Evolutionary conservation across 2,888 invertebrate species (phyloP).

Genomic region (Lasioglossum zephyrum): DNA sequence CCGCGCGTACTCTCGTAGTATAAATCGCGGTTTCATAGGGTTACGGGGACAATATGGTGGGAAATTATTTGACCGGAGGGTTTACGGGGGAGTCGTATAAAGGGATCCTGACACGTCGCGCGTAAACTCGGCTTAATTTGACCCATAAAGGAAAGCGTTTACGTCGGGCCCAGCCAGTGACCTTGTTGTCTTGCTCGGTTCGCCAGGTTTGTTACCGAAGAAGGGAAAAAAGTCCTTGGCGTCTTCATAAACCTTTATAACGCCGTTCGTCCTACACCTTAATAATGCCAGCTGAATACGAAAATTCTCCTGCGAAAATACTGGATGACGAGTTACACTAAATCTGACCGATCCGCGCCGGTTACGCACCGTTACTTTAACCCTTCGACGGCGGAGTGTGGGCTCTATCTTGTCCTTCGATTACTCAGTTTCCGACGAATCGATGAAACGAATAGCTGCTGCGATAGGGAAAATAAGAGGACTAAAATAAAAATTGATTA

Average conservation of each 20-base stretch:
- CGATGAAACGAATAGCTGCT: too few relatives aligned
- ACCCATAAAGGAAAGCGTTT: constrained; percentile 70
- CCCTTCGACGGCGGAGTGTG: too few relatives aligned
- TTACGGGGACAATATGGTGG: constrained; percentile 63
- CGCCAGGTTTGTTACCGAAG: background rate
- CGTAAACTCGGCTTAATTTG: constrained; percentile 73
- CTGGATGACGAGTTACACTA: background rate
- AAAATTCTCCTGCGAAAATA: background rate
- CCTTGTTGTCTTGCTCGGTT: constrained; percentile 23
- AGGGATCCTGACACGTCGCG: constrained; percentile 70
- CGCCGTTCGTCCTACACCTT: background rate
- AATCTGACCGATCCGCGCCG: background rate
- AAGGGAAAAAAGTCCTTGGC: constrained; percentile 4
- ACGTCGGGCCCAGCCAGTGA: constrained; percentile 36
- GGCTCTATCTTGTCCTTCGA: too few relatives aligned
- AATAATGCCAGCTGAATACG: background rate
- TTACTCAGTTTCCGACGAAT: too few relatives aligned
- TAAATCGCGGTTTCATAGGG: constrained; percentile 33
- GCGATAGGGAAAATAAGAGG: too few relatives aligned
- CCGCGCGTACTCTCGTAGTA: constrained; percentile 23
- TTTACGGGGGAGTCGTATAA: constrained; percentile 74
- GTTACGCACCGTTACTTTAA: background rate
- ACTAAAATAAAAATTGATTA: too few relatives aligned
- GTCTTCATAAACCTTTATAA: constrained; percentile 20
- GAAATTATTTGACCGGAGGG: constrained; percentile 69